Percentiles rank a stretch among this genome's conserved stretches.
phyloP scores from a whole-genome alignment of 2,797 vertebrate genomes.

The Melanotaenia maccullochi region DNA sequence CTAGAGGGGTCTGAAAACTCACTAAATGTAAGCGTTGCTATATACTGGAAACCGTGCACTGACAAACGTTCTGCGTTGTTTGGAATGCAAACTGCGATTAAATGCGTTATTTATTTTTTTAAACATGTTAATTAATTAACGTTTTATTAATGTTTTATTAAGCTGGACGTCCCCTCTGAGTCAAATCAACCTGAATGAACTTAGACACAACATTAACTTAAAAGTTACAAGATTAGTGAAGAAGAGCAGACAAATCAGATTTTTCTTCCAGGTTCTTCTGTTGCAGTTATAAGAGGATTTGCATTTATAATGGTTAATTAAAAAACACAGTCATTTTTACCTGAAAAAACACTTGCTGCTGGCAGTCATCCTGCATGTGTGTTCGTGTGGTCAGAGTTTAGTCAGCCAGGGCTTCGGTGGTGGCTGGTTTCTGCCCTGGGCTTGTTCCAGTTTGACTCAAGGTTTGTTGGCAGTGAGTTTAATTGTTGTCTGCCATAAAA shows the following conservation, averaged over 20 bases:
- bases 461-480: not conserved
- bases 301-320: not conserved
- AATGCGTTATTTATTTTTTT: too few relatives aligned
- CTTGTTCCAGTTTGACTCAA: not conserved
- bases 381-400: not conserved
- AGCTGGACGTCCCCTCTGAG: not conserved
- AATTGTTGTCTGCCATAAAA: not conserved
- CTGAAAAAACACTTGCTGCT: not conserved
- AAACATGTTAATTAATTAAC: too few relatives aligned
- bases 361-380: slow-evolving; percentile 1
- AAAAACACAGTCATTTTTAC: not conserved
- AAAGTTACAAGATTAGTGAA: not conserved
- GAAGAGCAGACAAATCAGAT: too few relatives aligned
- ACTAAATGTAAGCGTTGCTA: too few relatives aligned
- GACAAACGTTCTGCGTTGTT: too few relatives aligned
- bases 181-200: not conserved
- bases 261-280: not conserved
- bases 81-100: too few relatives aligned
- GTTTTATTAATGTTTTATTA: not conserved
- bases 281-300: not conserved
- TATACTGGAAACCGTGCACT: too few relatives aligned
- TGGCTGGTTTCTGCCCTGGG: not conserved
- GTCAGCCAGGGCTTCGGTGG: slow-evolving; percentile 4
- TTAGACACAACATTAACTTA: not conserved
- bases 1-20: too few relatives aligned